A percentile compares a stretch with the other conserved stretches of the same genome.
Evolutionary conservation across 2,888 invertebrate species (phyloP).

Genomic region (Anorthoa munda): DNA sequence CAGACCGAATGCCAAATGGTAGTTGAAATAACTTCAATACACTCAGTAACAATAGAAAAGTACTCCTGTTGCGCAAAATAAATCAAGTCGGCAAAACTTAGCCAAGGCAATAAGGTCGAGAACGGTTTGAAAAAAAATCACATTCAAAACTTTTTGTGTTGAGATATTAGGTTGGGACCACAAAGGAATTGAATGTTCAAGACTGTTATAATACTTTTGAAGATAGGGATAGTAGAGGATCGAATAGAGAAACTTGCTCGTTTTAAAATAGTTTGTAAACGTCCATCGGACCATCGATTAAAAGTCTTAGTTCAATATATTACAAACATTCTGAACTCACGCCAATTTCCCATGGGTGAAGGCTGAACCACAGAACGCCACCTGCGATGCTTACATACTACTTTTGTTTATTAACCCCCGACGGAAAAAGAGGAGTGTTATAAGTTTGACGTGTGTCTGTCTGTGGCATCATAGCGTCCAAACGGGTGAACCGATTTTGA

Average conservation of each 20-base stretch:
- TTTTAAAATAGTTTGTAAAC: not conserved
- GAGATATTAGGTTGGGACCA: slow-evolving; percentile 15
- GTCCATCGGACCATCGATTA: not conserved
- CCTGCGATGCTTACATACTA: no score
- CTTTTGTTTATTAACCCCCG: no score
- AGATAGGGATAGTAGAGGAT: not conserved
- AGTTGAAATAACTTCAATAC: slow-evolving; percentile 47
- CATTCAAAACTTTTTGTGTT: slow-evolving; percentile 35
- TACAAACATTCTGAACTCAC: no score
- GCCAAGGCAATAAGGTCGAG: slow-evolving; percentile 41
- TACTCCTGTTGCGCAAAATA: slow-evolving; percentile 39
- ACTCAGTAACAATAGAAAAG: slow-evolving; percentile 50
- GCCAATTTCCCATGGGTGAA: no score
- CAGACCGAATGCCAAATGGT: slow-evolving; percentile 35
- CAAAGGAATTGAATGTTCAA: slow-evolving; percentile 6
- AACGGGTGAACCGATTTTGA: no score
- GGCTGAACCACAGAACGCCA: no score
- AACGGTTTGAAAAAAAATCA: slow-evolving; percentile 26
- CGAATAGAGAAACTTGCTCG: not conserved
- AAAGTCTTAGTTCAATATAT: not conserved
- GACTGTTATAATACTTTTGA: not conserved
- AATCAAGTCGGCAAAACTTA: slow-evolving; percentile 50
- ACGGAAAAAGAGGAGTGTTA: no score
- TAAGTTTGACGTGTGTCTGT: no score
- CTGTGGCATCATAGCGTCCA: no score